These are phyloP conservation scores for Pasiphila rectangulata DNA, from an alignment of 2,888 invertebrate species.

Conservation along the genomic window DNA sequence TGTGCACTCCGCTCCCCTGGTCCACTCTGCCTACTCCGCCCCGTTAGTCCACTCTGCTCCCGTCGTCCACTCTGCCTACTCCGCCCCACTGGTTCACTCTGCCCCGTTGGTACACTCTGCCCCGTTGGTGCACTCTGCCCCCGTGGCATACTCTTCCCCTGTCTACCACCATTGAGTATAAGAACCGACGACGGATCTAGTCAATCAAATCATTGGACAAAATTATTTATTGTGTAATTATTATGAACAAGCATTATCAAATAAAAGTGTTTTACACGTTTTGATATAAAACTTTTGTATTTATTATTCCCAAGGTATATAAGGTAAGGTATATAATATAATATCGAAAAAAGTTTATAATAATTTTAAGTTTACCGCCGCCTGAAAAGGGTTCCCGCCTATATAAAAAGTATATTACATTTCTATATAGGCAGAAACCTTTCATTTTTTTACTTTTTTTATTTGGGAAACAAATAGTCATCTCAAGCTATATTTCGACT, in stretches of 20 bases:
- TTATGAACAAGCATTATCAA: slow-evolving; percentile 12
- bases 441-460: no score
- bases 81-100: slow-evolving; percentile 12
- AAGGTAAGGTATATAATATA: no score
- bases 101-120: slow-evolving; percentile 32
- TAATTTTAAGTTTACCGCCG: no score
- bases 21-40: slow-evolving; percentile 31
- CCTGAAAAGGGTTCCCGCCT: no score
- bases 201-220: slow-evolving; percentile 2
- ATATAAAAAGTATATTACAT: no score
- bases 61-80: slow-evolving; percentile 31
- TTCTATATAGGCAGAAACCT: no score
- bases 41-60: slow-evolving; percentile 35
- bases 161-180: slow-evolving; percentile 18
- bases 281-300: slow-evolving; percentile 6
- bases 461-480: no score
- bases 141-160: slow-evolving; percentile 28
- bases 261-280: slow-evolving; percentile 25
- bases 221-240: slow-evolving; percentile 11
- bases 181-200: slow-evolving; percentile 14
- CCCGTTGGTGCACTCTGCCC: slow-evolving; percentile 37
- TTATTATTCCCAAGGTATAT: background rate
- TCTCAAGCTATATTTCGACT: no score
- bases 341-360: background rate
- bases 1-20: slow-evolving; percentile 43